A percentile compares a stretch with the other conserved stretches of the same genome.
These are phyloP conservation scores for Stegostoma tigrinum DNA, from an alignment of 2,113 vertebrate genomes.

Conservation along the genomic window DNA sequence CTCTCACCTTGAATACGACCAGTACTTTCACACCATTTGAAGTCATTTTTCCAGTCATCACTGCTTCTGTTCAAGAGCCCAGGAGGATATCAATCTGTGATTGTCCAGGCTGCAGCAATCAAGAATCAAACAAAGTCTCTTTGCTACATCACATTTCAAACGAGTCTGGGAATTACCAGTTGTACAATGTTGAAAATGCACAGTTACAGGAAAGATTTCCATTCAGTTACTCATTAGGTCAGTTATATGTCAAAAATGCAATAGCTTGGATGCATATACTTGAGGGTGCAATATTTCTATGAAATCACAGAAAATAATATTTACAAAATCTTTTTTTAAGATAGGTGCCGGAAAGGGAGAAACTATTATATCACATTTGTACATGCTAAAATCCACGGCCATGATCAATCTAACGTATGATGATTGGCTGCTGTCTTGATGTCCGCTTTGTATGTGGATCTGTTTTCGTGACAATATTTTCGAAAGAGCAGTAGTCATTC, in stretches of 20 bases:
- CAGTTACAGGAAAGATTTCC: background rate
- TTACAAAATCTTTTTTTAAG: background rate
- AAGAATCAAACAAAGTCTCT: background rate
- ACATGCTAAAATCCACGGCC: background rate
- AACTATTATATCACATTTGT: background rate
- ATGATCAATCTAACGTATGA: background rate
- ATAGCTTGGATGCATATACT: background rate
- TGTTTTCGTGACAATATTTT: background rate
- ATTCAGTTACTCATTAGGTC: background rate
- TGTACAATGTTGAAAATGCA: background rate
- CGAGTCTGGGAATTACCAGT: background rate
- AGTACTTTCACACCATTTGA: background rate
- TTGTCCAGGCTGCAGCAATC: background rate
- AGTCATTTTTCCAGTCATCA: constrained; percentile 4
- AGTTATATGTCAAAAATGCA: background rate
- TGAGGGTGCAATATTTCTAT: background rate
- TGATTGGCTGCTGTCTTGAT: background rate
- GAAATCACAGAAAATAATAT: too few species aligned
- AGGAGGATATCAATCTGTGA: background rate
- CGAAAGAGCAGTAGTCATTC: background rate
- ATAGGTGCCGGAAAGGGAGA: background rate
- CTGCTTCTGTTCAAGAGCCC: background rate
- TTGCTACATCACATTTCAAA: background rate
- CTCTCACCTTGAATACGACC: background rate
- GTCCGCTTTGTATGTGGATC: background rate